phyloP scores from a whole-genome alignment of 1,140 invertebrate genomes.

The Daktulosphaira vitifoliae region DNA sequence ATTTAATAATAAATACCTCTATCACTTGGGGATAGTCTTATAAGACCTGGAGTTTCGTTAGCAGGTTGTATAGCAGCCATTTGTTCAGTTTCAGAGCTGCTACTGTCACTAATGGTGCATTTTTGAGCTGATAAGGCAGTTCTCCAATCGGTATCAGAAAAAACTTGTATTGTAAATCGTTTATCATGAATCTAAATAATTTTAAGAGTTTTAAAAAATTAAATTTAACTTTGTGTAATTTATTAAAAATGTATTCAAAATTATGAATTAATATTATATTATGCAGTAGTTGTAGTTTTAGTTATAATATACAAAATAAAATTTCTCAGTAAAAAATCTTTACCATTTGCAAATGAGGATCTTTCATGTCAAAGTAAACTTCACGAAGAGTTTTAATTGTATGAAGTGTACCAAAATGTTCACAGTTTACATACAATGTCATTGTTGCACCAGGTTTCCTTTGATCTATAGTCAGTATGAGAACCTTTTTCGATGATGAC shows the following conservation, averaged over 20 bases:
- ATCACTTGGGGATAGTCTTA: not conserved
- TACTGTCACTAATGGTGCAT: not conserved
- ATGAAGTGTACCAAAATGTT: constrained; percentile 48
- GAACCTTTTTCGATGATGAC: constrained; percentile 44
- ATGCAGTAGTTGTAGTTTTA: too few species aligned
- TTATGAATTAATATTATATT: too few species aligned
- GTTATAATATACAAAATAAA: too few species aligned
- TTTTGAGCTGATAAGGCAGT: constrained; percentile 5
- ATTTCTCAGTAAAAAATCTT: constrained; percentile 38
- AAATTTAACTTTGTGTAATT: too few species aligned
- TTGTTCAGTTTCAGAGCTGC: not conserved
- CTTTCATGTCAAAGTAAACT: constrained; percentile 43
- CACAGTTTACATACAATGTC: constrained; percentile 52
- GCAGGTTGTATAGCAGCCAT: constrained; percentile 22
- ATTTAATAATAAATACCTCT: not conserved
- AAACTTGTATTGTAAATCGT: constrained; percentile 11
- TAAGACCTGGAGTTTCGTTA: constrained; percentile 6
- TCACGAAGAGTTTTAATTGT: constrained; percentile 47
- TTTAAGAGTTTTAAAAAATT: too few species aligned
- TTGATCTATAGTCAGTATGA: constrained; percentile 51
- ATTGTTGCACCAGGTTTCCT: constrained; percentile 46
- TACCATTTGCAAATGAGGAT: constrained; percentile 44
- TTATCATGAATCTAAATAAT: constrained; percentile 20
- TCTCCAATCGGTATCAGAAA: constrained; percentile 11
- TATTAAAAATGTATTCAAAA: too few species aligned